These are phyloP conservation scores for Dione vanillae DNA, from an alignment of 2,888 invertebrate species.

Conservation along the genomic window DNA sequence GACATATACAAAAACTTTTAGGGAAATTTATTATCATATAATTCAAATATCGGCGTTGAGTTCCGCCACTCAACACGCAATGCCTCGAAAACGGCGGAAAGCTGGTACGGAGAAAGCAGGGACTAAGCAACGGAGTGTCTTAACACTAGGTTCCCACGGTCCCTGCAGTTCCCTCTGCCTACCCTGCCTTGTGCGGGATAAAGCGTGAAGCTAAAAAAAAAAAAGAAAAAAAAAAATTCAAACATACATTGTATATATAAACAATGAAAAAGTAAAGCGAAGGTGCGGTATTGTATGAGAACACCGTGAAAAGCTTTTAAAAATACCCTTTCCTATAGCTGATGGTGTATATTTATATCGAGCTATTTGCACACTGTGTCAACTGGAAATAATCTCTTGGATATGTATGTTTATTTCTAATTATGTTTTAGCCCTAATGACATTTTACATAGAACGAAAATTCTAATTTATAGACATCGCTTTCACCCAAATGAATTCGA, in stretches of 20 bases:
- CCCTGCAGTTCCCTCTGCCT: no score
- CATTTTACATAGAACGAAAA: no score
- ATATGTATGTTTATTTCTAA: neutral
- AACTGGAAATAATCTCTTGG: conserved; percentile 2
- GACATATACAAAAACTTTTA: no score
- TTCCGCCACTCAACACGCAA: neutral
- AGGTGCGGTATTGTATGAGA: neutral
- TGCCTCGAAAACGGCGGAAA: neutral
- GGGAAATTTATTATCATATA: no score
- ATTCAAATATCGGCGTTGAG: neutral
- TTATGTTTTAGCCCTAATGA: neutral
- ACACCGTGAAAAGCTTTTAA: conserved; percentile 14
- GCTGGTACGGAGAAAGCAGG: no score
- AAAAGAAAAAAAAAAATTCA: no score
- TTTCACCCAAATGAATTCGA: no score
- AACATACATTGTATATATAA: no score
- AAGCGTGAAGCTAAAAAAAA: no score
- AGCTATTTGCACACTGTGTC: neutral
- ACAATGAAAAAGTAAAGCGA: neutral
- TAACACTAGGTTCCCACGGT: neutral
- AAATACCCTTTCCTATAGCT: conserved; percentile 1
- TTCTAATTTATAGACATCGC: neutral
- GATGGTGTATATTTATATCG: conserved; percentile 9
- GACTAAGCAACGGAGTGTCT: neutral
- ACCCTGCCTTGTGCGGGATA: no score